phyloP scores from a whole-genome alignment of 1,140 invertebrate species.

The Saxidomus purpurata region DNA sequence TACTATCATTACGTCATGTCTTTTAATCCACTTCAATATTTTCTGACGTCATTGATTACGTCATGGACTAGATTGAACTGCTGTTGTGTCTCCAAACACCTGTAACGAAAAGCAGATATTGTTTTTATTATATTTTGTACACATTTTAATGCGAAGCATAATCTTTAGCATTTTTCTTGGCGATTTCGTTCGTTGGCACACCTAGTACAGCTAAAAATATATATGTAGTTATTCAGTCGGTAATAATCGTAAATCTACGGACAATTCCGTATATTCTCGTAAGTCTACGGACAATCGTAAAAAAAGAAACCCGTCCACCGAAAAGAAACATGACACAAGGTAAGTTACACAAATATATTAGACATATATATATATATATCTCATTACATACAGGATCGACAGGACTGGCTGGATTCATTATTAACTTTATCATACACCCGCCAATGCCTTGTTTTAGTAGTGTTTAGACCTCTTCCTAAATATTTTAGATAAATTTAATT shows the following conservation, averaged over 20 bases:
- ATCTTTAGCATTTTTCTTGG: background rate
- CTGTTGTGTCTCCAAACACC: background rate
- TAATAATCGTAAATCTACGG: background rate
- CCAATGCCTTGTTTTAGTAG: too few relatives aligned
- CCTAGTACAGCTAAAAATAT: background rate
- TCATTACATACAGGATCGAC: background rate
- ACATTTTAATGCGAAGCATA: background rate
- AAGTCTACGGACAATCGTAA: background rate
- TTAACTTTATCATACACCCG: too few relatives aligned
- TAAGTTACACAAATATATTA: constrained; percentile 1
- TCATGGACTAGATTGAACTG: background rate
- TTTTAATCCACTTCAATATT: background rate
- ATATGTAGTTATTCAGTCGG: background rate
- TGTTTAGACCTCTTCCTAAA: background rate
- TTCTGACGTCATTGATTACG: background rate
- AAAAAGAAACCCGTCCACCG: background rate
- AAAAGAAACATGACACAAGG: background rate
- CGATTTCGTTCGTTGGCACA: background rate
- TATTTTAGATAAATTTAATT: background rate
- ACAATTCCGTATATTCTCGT: background rate
- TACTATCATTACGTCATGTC: constrained; percentile 1
- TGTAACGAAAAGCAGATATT: background rate
- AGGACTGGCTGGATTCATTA: background rate
- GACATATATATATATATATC: background rate
- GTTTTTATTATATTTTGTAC: background rate